These are phyloP conservation scores for Scrobipalpa atriplicella DNA, from an alignment of 2,888 invertebrate genomes.

Conservation along the genomic window DNA sequence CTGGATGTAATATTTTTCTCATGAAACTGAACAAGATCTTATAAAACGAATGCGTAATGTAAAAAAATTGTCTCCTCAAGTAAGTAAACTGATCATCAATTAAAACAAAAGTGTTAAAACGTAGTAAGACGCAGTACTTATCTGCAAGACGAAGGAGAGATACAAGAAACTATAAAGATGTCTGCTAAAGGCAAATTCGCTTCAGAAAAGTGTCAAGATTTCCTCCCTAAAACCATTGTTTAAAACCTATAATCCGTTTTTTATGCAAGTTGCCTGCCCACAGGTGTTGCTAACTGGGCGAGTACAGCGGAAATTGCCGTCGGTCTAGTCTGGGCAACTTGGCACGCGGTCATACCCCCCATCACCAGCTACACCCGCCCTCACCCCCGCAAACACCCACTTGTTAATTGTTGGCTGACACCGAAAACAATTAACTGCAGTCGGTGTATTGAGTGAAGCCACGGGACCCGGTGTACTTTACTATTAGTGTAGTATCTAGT, in stretches of 20 bases:
- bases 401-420: slow-evolving; percentile 63
- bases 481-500: background rate
- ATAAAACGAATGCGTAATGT: too few species aligned
- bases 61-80: too few species aligned
- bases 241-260: background rate
- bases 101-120: too few species aligned
- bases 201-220: background rate
- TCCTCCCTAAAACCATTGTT: background rate
- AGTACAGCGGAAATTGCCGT: slow-evolving; percentile 69
- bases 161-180: too few species aligned
- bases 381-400: slow-evolving; percentile 47
- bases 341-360: slow-evolving; percentile 33
- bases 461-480: background rate
- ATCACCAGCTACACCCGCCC: slow-evolving; percentile 40
- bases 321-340: slow-evolving; percentile 54
- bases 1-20: too few species aligned
- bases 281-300: slow-evolving; percentile 64
- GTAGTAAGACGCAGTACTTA: too few species aligned
- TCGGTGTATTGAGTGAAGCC: slow-evolving; percentile 42
- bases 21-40: too few species aligned
- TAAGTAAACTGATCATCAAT: too few species aligned
- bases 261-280: too few species aligned
- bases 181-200: background rate
- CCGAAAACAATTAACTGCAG: slow-evolving; percentile 65
- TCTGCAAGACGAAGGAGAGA: too few species aligned